Base-by-base conservation (phyloP, 53 echinoderm and acorn worm species). In the Zoroaster sp. region DNA sequence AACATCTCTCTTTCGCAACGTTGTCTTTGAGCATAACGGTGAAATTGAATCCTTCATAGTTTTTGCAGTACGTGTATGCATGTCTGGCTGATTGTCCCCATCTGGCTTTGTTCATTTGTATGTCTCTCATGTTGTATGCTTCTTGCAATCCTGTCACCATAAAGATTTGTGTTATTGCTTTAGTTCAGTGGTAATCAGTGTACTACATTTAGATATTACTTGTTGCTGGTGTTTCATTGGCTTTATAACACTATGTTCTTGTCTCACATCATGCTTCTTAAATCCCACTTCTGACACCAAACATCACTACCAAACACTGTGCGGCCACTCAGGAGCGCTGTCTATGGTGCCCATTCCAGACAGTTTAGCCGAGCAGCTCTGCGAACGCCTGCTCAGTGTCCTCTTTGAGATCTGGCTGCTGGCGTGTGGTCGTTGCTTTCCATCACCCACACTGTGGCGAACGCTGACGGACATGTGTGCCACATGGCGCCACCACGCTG, bases 361-460 rank as follows among this genome's bases (percentile, higher is more conserved):
- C 52, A 95, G 99, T 74, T 85, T 99, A 12, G 96, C 99, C 0
- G 96, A 99, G 66, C 95, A 99, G 73, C 91, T 99, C 30, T 99
- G 99, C 83, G 96, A 99, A 74, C 94, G 99, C 15, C 70, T 99
- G 12, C 95, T 99, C 8, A 96, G 96, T 70, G 99, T 99, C n/a
- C 85, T 99, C 74, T 99, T 99, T 93, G 99, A 99, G 76, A 91
- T 99, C 46, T 99, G 99, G 99, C 92, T 99, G 23, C 72, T 99
- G 90, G 95, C 99, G 3, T 99, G 95, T 49, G 91, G 93, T 28
- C 93, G 95, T 33, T 95, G 99, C 70, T 99, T 97, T 59, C 99
- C 99, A 13, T 96, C 99, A 5, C 99, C 99, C 11, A 94, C 94
- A 0, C 89, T 96, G 51, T 99, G 99, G 99, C 87, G 94, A 46